Evolutionary conservation across 2,888 invertebrate species (phyloP), one percentile per base, ranked within the genome.

Genomic region (Ceraclea dissimilis): DNA sequence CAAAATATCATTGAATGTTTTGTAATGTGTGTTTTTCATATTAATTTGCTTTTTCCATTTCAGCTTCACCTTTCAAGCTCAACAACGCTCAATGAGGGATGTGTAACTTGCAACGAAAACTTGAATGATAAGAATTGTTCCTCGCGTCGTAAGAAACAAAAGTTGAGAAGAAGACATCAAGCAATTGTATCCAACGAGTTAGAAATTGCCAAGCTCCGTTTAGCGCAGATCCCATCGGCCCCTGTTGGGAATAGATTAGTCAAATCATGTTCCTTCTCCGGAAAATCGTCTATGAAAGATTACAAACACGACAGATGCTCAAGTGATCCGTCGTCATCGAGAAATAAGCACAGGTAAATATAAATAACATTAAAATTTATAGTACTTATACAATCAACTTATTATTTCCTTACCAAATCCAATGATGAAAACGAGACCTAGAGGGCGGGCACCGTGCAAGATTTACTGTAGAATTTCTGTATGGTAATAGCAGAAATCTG

Each of bases 201-300:
- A 61, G 61, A 64, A 64, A 54, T 60, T 63, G 54, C 64, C 63
- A 48, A 69, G 67, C 49, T 67, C 63, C 51, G 66, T 69, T 60
- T 68, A 70, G 48, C 70, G 63, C 63, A 65, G 65, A 59, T 68
- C 66, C 48, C 20, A 10, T 39, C 57, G 5, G 51, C 54, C n/a
- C 49, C 47, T 5, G 39, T 52, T 21, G 58, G 65, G 17, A 76
- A 79, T 59, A 72, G 79, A 39, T 69, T 88, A 51, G 82, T 87
- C 17, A 89, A 90, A 72, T 87, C 87, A 0, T 83, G 85, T 44
- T 86, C 88, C 6, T 86, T 87, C 72, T 85, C 86, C 53, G 85
- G 86, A 16, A 78, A 82, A 57, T 72, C 80, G 55, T 76, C 77
- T 51, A 74, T 78, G 1, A 60, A 54, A 19, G 82, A 81, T 63